Evolutionary conservation across 2,888 invertebrate genomes (phyloP).

Genomic region (Ommatoiulus sabulosus): DNA sequence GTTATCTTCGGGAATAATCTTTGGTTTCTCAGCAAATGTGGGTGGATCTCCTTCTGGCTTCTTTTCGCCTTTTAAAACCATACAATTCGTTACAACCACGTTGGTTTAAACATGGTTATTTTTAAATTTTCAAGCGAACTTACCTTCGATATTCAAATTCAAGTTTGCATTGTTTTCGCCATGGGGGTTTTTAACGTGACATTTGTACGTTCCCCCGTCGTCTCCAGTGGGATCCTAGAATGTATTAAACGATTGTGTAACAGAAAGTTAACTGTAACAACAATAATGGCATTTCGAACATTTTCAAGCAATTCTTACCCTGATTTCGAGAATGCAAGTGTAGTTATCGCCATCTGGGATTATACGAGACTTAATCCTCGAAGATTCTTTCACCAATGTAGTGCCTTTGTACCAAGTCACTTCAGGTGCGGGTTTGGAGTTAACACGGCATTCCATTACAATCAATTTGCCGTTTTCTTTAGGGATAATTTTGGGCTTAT

Average conservation of each 20-base stretch:
- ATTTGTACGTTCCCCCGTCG: conserved; percentile 64
- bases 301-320: conserved; percentile 50
- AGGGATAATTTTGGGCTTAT: conserved; percentile 91
- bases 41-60: conserved; percentile 94
- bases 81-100: not conserved
- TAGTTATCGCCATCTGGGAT: conserved; percentile 61
- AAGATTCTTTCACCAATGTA: conserved; percentile 80
- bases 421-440: conserved; percentile 92
- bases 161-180: conserved; percentile 70
- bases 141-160: conserved; percentile 69
- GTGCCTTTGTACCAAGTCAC: conserved; percentile 94
- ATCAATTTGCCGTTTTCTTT: conserved; percentile 92
- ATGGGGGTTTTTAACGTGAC: conserved; percentile 69
- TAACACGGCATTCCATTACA: conserved; percentile 92
- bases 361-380: conserved; percentile 70
- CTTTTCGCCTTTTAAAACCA: conserved; percentile 72
- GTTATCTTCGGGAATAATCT: conserved; percentile 98
- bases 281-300: not conserved
- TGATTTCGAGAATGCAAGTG: conserved; percentile 60
- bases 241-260: conserved; percentile 1
- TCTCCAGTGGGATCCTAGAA: conserved; percentile 59
- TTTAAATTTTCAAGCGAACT: not conserved
- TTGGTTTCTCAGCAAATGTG: conserved; percentile 97
- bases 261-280: conserved; percentile 30
- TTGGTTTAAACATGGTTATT: not conserved